Evolutionary conservation across 2,888 invertebrate species (phyloP), one percentile per base, ranked within the genome.

Genomic region (Ennomos fuscantarius): DNA sequence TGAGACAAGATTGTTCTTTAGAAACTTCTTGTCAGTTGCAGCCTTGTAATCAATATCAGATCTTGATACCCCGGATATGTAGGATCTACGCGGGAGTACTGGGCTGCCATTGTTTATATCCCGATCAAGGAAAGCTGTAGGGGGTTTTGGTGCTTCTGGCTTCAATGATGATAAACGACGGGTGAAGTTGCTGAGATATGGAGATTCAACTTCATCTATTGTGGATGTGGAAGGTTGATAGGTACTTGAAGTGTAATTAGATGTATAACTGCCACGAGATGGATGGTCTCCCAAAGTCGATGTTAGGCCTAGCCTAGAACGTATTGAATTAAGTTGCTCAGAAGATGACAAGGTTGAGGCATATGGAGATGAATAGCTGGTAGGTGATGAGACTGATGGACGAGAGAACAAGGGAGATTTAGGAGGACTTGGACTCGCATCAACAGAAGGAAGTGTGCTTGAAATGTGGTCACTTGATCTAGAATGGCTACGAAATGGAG

Each of bases 101-200:
- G 84, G 81, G 59, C 78, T 84, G 0, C 92, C 92, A 68, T 92
- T 92, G 57, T 85, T 88, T 8, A 78, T 69, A 55, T 93, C 92
- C 49, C 89, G 70, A 58, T 91, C 89, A 2, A 85, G 58, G 46
- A 68, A 86, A 3, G 82, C 60, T 3, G 76, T 63, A 1, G 81
- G 60, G 1, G 81, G 60, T 72, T 84, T 89, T 2, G 81, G 70
- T 2, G 80, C 78, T n/a, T 91, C 91, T 0, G 91, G 71, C 62
- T 92, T 90, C 2, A 92, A 70, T 8, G 91, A 61, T 10, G 94
- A 93, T 59, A 95, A 79, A 59, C 95, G 93, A 57, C 93, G 90
- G 0, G 95, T 95, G 69, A 95, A 96, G 73, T 94, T 95, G 72
- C 95, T 95, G 72, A 95, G 86, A 81, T 94, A 95, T 50, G 95